Evolutionary conservation across 2,113 vertebrate species (phyloP).

Genomic region (Anser cygnoides): DNA sequence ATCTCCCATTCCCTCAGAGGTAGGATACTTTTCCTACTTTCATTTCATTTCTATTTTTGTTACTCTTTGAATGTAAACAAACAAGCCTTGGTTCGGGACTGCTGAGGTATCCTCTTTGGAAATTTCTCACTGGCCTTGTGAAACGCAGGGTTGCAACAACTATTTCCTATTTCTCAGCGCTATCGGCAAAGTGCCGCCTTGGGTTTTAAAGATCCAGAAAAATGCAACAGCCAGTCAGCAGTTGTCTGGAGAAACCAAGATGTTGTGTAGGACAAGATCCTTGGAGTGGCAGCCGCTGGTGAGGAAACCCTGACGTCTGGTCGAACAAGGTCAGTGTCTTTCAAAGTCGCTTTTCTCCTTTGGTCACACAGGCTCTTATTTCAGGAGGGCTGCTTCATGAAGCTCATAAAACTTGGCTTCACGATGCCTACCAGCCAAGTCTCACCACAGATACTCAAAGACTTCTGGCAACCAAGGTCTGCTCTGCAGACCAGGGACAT

Average conservation of each 20-base stretch:
- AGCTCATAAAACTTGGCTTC: not conserved
- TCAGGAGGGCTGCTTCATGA: not conserved
- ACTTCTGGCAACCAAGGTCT: not conserved
- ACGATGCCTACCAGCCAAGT: rapidly evolving
- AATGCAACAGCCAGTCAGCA: slow-evolving; percentile 1
- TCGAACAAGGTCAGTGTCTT: slow-evolving; percentile 1
- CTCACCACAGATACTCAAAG: not conserved
- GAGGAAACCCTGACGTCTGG: not conserved
- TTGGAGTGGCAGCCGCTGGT: not conserved
- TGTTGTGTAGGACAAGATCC: not conserved
- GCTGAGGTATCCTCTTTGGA: not conserved
- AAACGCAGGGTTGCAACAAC: not conserved
- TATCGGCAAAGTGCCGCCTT: not conserved
- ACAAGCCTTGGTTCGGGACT: not conserved
- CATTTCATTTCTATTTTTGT: not conserved
- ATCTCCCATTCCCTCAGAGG: not conserved
- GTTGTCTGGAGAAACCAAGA: not conserved
- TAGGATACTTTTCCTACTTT: not conserved
- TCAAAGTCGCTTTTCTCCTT: not conserved
- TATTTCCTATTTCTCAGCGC: not conserved
- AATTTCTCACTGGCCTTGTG: not conserved
- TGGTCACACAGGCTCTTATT: not conserved
- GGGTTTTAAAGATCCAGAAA: slow-evolving; percentile 33
- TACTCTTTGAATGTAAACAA: not conserved
- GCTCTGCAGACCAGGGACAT: not conserved